phyloP scores from a whole-genome alignment of 2,888 invertebrate species.

The Blomia tropicalis region DNA sequence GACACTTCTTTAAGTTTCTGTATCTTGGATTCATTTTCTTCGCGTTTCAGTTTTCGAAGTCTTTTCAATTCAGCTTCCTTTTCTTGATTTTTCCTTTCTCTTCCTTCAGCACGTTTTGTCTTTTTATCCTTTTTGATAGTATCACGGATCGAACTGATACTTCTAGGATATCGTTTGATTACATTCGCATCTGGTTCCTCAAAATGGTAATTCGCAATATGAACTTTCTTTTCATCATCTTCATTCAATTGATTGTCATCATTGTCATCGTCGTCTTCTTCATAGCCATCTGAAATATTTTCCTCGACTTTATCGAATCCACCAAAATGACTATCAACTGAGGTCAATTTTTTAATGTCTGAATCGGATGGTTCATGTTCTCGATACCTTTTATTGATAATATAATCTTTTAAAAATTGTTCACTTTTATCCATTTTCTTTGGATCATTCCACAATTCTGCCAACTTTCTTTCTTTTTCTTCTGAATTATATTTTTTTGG shows the following conservation, averaged over 20 bases:
- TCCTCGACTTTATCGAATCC: conserved; percentile 35
- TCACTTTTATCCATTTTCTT: conserved; percentile 59
- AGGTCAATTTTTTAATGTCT: conserved; percentile 38
- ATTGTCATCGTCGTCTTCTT: conserved; percentile 65
- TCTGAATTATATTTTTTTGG: conserved; percentile 17
- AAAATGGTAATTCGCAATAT: conserved; percentile 24
- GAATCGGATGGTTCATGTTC: conserved; percentile 37
- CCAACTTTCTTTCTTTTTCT: conserved; percentile 36
- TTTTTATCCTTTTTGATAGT: conserved; percentile 47
- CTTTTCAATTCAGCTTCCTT: conserved; percentile 74
- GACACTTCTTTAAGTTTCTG: conserved; percentile 68
- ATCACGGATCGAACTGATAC: conserved; percentile 44
- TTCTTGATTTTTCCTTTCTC: conserved; percentile 49
- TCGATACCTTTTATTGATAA: conserved; percentile 60
- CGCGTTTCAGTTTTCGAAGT: conserved; percentile 64
- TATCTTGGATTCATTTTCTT: conserved; percentile 78
- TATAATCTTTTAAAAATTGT: conserved; percentile 76
- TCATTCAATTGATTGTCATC: conserved; percentile 30
- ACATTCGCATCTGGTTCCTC: conserved; percentile 17
- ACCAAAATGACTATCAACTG: conserved; percentile 38
- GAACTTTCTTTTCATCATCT: background rate
- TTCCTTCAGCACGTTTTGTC: conserved; percentile 55
- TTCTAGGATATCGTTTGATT: conserved; percentile 58
- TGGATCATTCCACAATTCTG: conserved; percentile 53
- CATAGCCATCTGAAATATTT: conserved; percentile 43